These are phyloP conservation scores for Gymnobelideus leadbeateri DNA, from an alignment of 2,113 vertebrate genomes.

Conservation along the genomic window DNA sequence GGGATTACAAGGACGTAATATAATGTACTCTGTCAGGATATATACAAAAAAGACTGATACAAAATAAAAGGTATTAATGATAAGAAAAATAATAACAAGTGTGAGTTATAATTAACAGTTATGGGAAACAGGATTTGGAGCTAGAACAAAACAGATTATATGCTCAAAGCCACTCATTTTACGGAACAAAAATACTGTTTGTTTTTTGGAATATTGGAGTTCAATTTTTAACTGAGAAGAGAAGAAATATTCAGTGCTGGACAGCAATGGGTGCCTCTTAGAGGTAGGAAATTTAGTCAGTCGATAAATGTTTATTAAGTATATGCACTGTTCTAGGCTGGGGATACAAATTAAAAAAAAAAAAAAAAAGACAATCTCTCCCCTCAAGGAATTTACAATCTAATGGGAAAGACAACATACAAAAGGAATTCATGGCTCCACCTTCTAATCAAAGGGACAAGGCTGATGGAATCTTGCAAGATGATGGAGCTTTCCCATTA, in stretches of 20 bases:
- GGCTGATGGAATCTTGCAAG: neutral
- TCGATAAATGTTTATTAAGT: neutral
- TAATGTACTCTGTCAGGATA: neutral
- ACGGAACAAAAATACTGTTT: neutral
- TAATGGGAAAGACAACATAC: neutral
- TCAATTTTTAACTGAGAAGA: neutral
- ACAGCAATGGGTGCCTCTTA: neutral
- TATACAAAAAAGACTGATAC: neutral
- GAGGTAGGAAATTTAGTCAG: neutral
- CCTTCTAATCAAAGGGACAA: neutral
- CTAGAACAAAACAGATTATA: neutral
- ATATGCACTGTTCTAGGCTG: neutral
- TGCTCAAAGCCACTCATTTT: neutral
- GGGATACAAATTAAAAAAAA: neutral
- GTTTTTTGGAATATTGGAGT: neutral
- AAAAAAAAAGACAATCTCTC: neutral
- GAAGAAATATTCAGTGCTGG: neutral
- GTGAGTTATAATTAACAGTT: neutral
- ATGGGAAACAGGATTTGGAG: neutral
- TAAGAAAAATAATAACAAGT: neutral
- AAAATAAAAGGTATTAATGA: neutral
- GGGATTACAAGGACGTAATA: neutral
- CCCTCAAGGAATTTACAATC: neutral
- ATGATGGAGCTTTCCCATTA: neutral
- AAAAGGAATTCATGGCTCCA: neutral